phyloP scores from a whole-genome alignment of 2,113 vertebrate genomes.

The Porphyrio hochstetteri region DNA sequence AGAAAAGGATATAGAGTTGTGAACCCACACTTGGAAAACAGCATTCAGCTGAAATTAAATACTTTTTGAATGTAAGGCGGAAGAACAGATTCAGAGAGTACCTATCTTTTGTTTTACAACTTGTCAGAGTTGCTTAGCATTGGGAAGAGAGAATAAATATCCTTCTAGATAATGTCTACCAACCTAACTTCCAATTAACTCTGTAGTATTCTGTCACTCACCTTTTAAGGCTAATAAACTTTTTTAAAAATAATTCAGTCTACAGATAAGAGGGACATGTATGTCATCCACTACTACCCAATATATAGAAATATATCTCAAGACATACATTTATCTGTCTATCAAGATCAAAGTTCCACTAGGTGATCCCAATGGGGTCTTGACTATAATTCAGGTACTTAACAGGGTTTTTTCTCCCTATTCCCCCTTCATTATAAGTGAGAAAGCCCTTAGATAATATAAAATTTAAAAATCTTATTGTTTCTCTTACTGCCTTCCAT shows the following conservation, averaged over 20 bases:
- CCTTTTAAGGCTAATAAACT: neutral
- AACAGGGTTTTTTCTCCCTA: neutral
- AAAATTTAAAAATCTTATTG: neutral
- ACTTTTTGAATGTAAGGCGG: neutral
- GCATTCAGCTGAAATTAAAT: neutral
- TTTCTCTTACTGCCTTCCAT: neutral
- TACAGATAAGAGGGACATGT: rapidly evolving
- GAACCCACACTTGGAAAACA: rapidly evolving
- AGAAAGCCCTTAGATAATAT: neutral
- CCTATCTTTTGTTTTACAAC: rapidly evolving
- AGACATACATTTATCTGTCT: neutral
- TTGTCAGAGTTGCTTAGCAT: neutral
- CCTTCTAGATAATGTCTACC: neutral
- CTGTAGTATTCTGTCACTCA: neutral
- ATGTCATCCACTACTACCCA: neutral
- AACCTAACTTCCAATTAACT: neutral
- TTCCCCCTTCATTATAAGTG: neutral
- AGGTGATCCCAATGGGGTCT: neutral
- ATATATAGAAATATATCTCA: neutral
- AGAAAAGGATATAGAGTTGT: neutral
- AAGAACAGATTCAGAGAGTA: neutral
- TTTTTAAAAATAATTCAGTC: neutral
- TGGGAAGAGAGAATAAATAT: neutral
- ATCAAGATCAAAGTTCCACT: neutral
- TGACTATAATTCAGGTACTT: neutral